phyloP scores from a whole-genome alignment of 1,140 invertebrate species.

The Oncopodura yosiiana region DNA sequence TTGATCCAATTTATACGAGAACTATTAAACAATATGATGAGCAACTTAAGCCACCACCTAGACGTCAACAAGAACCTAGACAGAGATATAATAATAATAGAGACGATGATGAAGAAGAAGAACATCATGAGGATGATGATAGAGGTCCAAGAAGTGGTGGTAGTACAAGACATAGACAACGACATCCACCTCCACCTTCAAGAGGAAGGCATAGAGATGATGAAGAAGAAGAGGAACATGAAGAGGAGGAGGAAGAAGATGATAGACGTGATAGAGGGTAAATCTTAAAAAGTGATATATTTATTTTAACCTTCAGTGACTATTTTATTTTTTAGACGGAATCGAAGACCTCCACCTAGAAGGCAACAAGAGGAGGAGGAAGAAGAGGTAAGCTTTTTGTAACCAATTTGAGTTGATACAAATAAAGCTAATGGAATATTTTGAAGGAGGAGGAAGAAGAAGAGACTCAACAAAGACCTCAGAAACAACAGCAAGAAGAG shows the following conservation, averaged over 20 bases:
- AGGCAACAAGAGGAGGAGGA: constrained; percentile 15
- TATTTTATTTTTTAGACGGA: neutral
- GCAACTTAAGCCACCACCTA: neutral
- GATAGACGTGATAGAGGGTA: neutral
- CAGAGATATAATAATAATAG: no score
- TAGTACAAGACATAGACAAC: neutral
- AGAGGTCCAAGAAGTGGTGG: neutral
- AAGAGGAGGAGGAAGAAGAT: constrained; percentile 18
- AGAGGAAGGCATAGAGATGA: neutral
- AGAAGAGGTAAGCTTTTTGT: neutral
- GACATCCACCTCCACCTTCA: neutral
- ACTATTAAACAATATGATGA: constrained; percentile 33
- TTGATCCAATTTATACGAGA: constrained; percentile 33
- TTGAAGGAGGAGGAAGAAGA: constrained; percentile 10
- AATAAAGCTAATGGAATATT: neutral
- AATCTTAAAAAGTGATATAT: neutral
- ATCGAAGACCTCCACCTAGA: neutral
- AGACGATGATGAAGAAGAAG: neutral
- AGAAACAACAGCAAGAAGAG: neutral
- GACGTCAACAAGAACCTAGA: no score
- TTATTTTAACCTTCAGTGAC: neutral
- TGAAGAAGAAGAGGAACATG: constrained; percentile 1
- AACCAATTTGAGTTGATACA: no score
- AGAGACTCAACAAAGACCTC: neutral
- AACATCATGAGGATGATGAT: neutral